Percentiles rank a stretch among this genome's conserved stretches.
phyloP scores from a whole-genome alignment of 2,113 vertebrate genomes.

The Isurus oxyrinchus region DNA sequence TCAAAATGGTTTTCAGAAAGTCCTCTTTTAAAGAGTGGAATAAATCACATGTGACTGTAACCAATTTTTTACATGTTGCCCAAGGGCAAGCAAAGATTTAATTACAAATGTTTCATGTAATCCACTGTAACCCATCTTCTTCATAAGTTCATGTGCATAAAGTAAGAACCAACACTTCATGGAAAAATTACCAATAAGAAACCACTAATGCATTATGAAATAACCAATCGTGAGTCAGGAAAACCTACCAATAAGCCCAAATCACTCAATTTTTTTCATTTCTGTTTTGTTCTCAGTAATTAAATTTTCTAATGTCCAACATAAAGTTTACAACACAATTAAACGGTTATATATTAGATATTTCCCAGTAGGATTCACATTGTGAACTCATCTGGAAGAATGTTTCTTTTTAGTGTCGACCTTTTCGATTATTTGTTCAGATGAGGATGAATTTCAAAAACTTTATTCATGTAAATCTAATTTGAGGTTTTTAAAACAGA shows the following conservation, averaged over 20 bases:
- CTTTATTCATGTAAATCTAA: neutral
- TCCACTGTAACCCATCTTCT: neutral
- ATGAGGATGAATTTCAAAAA: neutral
- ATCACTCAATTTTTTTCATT: neutral
- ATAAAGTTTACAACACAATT: neutral
- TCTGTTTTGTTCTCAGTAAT: neutral
- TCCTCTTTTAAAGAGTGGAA: neutral
- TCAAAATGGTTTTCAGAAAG: neutral
- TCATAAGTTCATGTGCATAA: no score
- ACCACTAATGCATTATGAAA: neutral
- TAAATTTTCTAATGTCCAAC: neutral
- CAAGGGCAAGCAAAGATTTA: neutral
- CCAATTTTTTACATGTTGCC: neutral
- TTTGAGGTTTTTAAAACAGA: neutral
- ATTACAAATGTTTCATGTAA: neutral
- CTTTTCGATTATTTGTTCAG: neutral
- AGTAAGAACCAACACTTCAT: neutral
- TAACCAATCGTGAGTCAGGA: neutral
- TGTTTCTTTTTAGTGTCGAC: neutral
- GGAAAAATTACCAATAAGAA: neutral
- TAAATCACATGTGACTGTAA: neutral
- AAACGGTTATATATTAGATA: neutral
- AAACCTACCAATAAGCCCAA: neutral
- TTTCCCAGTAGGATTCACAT: neutral
- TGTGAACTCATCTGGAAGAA: neutral